phyloP scores from a whole-genome alignment of 2,888 invertebrate genomes.

The Eurois occulta region DNA sequence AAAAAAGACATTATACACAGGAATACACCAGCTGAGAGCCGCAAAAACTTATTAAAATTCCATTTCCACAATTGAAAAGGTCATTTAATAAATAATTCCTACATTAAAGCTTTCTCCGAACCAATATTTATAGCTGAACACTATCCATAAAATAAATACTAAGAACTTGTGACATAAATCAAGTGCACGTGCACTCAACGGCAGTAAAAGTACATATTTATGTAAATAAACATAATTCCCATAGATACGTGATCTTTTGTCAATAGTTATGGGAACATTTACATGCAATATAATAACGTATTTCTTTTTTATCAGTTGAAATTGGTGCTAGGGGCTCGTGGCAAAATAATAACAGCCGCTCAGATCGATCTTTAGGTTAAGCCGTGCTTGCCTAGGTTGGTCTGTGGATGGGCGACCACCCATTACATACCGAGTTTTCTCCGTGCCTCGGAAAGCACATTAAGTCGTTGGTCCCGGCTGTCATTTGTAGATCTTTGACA shows the following conservation, averaged over 20 bases:
- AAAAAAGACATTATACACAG: neutral
- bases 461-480: too few species aligned
- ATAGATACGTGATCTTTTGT: constrained; percentile 28
- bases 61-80: neutral
- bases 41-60: neutral
- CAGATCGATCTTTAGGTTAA: too few species aligned
- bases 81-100: neutral
- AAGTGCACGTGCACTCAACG: constrained; percentile 39
- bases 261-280: constrained; percentile 37
- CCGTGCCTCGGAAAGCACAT: too few species aligned
- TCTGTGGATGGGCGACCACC: too few species aligned
- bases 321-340: too few species aligned
- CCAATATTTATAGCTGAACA: constrained; percentile 18
- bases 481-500: too few species aligned
- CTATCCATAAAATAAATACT: constrained; percentile 37
- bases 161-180: constrained; percentile 30
- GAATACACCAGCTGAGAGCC: neutral
- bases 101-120: constrained; percentile 8
- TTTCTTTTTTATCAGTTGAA: constrained; percentile 7
- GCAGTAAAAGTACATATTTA: constrained; percentile 36
- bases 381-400: too few species aligned
- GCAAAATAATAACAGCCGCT: too few species aligned
- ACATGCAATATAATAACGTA: constrained; percentile 34
- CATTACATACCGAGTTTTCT: too few species aligned
- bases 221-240: constrained; percentile 40